Base-by-base conservation (phyloP, 1,140 invertebrate genomes). In the Anadara kagoshimensis region DNA sequence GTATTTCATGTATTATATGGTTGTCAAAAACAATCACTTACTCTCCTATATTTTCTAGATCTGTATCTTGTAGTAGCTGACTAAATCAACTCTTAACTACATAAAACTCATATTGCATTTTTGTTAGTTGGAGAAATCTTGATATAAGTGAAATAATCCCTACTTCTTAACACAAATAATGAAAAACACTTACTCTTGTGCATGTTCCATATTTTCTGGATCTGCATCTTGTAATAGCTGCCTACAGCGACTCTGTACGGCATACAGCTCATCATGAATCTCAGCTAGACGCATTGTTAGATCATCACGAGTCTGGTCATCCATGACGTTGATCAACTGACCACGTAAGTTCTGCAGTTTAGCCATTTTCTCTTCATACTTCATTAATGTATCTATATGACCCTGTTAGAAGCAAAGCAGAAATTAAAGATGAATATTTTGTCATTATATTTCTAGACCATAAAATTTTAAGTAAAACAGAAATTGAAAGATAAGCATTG, bases 211-310 rank as follows among this genome's bases (percentile, higher is more conserved):
- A 36, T 57, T 36, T 43, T 65, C 64, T n/a, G 66, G 54, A 61
- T 70, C 62, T 36, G 66, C 56, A n/a, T 63, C 59, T 67, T 64
- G 53, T 11, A 70, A 36, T 24, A 75, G 61, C 62, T 68, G 68
- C 57, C 73, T 51, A 62, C 67, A 75, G 29, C 70, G 68, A 24
- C 58, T 70, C 26, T 75, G 67, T 18, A 63, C 73, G 26, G 66
- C 68, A 20, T 56, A 45, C 63, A 75, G 47, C 41, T 62, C 45
- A 20, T 65, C 68, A 63, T 70, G 68, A n/a, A 70, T 66, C 47
- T 75, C 68, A 22, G 73, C 68, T 24, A 69, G 61, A 24, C 47
- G 29, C 36, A 66, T 70, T 11, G 68, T 70, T 57, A 75, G 58
- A 16, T 70, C 62, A 36, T 49, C 68, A 22, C 61, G 58, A 8